These are phyloP conservation scores for Piscicola geometra DNA, from an alignment of 2,888 invertebrate genomes.

Conservation along the genomic window DNA sequence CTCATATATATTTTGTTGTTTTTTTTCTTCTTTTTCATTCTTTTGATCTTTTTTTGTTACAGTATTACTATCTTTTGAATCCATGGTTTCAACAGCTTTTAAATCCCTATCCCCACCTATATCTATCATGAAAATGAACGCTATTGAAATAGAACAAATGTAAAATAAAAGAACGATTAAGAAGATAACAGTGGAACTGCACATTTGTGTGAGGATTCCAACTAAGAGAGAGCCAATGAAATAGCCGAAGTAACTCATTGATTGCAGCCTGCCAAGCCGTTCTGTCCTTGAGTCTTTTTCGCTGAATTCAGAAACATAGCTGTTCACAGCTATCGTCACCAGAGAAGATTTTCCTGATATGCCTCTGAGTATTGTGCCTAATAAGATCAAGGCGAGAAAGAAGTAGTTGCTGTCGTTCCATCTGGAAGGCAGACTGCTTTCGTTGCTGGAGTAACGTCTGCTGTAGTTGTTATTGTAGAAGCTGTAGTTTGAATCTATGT, in stretches of 20 bases:
- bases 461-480: neutral
- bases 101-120: neutral
- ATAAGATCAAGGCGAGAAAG: slow-evolving; percentile 47
- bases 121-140: slow-evolving; percentile 48
- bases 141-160: slow-evolving; percentile 47
- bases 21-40: slow-evolving; percentile 1
- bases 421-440: neutral
- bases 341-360: slow-evolving; percentile 54
- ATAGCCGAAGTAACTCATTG: slow-evolving; percentile 54
- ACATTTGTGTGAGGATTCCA: slow-evolving; percentile 48
- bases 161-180: slow-evolving; percentile 49
- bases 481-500: too few species aligned
- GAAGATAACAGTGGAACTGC: slow-evolving; percentile 46
- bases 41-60: too few species aligned
- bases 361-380: slow-evolving; percentile 51
- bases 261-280: slow-evolving; percentile 49
- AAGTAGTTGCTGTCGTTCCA: slow-evolving; percentile 8
- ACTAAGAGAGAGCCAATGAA: slow-evolving; percentile 50
- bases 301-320: slow-evolving; percentile 53
- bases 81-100: too few species aligned
- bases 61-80: too few species aligned
- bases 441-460: too few species aligned
- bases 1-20: neutral
- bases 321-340: slow-evolving; percentile 55
- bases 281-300: slow-evolving; percentile 49